Percentiles rank a stretch among this genome's conserved stretches.
These are phyloP conservation scores for Mobula hypostoma DNA, from an alignment of 2,113 vertebrate species.

Conservation along the genomic window DNA sequence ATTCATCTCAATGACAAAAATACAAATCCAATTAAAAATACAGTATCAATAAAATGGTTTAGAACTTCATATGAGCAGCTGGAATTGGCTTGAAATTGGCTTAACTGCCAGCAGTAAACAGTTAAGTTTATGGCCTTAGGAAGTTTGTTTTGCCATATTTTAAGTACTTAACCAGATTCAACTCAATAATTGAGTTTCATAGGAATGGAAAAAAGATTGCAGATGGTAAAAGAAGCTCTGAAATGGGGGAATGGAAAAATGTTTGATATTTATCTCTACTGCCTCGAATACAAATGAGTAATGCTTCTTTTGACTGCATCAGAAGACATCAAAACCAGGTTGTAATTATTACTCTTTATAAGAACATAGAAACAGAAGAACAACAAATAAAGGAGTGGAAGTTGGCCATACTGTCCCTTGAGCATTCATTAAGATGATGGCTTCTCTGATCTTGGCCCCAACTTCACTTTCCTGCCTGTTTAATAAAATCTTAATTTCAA, in stretches of 20 bases:
- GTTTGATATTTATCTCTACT: background rate
- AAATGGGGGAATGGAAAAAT: too few species aligned
- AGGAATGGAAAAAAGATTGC: background rate
- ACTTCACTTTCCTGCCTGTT: too few species aligned
- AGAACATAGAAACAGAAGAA: too few species aligned
- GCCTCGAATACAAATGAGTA: background rate
- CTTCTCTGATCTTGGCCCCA: too few species aligned
- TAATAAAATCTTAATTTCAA: too few species aligned
- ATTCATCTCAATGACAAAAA: background rate
- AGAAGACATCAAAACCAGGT: too few species aligned
- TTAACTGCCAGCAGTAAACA: background rate
- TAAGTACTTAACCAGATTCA: background rate
- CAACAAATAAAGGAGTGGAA: too few species aligned
- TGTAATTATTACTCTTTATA: background rate
- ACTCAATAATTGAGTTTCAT: background rate
- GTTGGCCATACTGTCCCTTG: too few species aligned
- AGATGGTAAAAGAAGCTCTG: background rate
- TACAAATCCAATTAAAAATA: constrained; percentile 10
- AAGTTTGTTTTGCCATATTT: constrained; percentile 14
- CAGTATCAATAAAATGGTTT: background rate
- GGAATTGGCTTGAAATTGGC: background rate
- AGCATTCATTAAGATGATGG: too few species aligned
- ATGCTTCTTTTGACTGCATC: background rate
- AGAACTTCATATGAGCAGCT: background rate
- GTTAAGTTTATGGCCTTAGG: background rate